Conservation (phyloP, 1,140 invertebrate genomes). For the Notospermus geniculatus region DNA sequence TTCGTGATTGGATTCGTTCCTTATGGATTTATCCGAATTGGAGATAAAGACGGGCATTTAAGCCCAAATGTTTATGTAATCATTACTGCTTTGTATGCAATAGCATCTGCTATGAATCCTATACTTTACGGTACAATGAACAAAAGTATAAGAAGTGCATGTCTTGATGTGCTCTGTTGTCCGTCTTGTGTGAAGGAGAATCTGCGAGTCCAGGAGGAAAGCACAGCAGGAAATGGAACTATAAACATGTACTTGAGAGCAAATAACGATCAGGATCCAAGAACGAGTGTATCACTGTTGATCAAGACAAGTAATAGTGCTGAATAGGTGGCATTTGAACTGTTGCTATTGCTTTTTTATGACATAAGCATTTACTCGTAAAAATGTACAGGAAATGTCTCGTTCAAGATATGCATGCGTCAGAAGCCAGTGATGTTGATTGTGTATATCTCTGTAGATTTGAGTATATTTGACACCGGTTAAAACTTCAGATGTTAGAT, state of each 20-base stretch:
- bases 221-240: not conserved
- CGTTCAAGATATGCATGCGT: too few species aligned
- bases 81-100: conserved; percentile 51
- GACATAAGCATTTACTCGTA: too few species aligned
- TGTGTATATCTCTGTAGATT: too few species aligned
- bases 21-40: conserved; percentile 49
- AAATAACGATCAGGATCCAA: not conserved
- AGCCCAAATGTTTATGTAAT: conserved; percentile 53
- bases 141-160: conserved; percentile 42
- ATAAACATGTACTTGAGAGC: not conserved
- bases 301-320: too few species aligned
- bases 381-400: too few species aligned
- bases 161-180: conserved; percentile 35
- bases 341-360: too few species aligned
- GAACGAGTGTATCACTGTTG: conserved; percentile 6
- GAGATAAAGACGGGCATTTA: conserved; percentile 43
- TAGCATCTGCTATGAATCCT: conserved; percentile 51
- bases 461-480: too few species aligned
- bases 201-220: not conserved
- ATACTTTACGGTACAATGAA: conserved; percentile 55
- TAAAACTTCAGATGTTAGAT: too few species aligned
- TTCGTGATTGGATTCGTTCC: conserved; percentile 53
- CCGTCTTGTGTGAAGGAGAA: not conserved
- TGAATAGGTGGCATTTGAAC: too few species aligned
- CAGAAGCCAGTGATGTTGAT: too few species aligned